Percentiles rank a stretch among this genome's conserved stretches.
phyloP scores from a whole-genome alignment of 2,888 invertebrate species.

The Pammene aurita region DNA sequence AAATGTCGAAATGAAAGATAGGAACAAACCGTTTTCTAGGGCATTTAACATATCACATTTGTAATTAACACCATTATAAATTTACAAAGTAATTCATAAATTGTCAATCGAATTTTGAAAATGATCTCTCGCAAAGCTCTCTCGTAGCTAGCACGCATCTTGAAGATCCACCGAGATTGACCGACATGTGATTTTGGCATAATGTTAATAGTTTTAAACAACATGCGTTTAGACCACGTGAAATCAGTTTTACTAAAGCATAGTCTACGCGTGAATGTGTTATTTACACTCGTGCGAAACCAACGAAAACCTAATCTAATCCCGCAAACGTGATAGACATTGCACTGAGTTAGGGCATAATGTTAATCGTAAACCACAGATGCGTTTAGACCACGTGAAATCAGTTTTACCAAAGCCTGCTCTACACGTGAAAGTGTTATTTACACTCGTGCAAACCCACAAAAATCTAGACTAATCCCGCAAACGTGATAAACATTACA shows the following conservation, averaged over 20 bases:
- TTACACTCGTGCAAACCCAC: not conserved
- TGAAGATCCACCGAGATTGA: too few relatives aligned
- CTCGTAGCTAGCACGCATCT: too few relatives aligned
- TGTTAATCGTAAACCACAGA: not conserved
- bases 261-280: conserved; percentile 6
- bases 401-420: not conserved
- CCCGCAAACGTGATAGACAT: conserved; percentile 9
- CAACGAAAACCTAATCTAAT: conserved; percentile 19
- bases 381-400: not conserved
- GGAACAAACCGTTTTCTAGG: too few relatives aligned
- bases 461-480: conserved; percentile 12
- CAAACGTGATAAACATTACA: conserved; percentile 10
- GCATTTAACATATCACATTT: too few relatives aligned
- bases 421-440: conserved; percentile 6
- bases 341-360: conserved; percentile 5
- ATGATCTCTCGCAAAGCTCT: too few relatives aligned
- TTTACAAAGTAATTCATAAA: too few relatives aligned
- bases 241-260: not conserved
- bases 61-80: too few relatives aligned
- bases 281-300: not conserved
- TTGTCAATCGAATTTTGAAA: too few relatives aligned
- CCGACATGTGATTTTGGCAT: not conserved
- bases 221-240: not conserved
- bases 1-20: too few relatives aligned
- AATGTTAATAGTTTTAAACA: not conserved